Evolutionary conservation across 2,888 invertebrate genomes (phyloP), one percentile per base, ranked within the genome.

Genomic region (Drosophila suboccidentalis): DNA sequence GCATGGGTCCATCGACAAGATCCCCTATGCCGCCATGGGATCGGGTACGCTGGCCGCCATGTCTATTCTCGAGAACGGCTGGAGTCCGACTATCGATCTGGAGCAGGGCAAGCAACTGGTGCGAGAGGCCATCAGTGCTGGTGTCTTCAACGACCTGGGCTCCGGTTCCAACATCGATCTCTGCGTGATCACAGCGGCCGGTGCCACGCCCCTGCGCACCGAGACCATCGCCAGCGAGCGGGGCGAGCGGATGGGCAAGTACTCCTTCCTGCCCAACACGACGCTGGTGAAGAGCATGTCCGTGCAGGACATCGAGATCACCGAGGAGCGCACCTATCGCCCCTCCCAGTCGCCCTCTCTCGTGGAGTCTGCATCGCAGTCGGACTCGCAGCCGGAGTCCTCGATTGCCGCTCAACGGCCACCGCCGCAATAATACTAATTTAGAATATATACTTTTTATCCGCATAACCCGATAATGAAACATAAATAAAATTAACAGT

Each of bases 81-180:
- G 97, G 97, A 96, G 95, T 88, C 95, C 96, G 1, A 94, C 96
- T 75, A 94, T 98, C 94, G 94, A 93, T 76, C 96, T 97, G 91
- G 97, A 97, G 76, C 97, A 98, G 87, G 99, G 97, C 22, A 92
- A 98, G 91, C 94, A 96, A 84, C 93, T 99, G 70, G 98, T 99
- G 0, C 94, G 98, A 44, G 96, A 98, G 94, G 99, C 98, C 0
- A 97, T 99, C 89, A 96, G 97, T 54, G 98, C 98, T 86, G 99
- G 99, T 94, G 98, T 99, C 86, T 98, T 98, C 93, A 98, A 99
- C 93, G 99, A 99, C 93, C 94, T 99, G 87, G 98, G 97, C 17
- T 99, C 99, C 50, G 99, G 99, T 50, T 98, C 97, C 29, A 98
- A 98, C 93, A 95, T 99, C 22, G 99, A 99, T 93, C 92, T 99